Base-by-base conservation (phyloP, 2,113 vertebrate species). In the Candoia aspera region DNA sequence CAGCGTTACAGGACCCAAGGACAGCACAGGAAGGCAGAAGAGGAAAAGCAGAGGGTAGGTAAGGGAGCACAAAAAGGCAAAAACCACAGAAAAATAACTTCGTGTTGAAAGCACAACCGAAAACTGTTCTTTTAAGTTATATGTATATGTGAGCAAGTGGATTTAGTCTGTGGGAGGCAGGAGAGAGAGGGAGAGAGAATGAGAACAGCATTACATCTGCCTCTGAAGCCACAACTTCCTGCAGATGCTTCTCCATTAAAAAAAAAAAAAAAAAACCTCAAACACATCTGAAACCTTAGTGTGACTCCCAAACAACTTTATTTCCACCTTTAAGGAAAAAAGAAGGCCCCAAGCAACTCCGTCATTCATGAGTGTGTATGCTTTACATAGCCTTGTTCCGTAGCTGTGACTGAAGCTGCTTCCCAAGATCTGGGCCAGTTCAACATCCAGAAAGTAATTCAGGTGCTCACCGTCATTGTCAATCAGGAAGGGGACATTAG, bases 401-500 rank as follows among this genome's bases (percentile, higher is more conserved):
- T 17, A 79, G 33, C 73, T 42, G 73, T 21, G 19, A 33, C 15
- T 79, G 37, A 23, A 29, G 21, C 24, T 42, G 29, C 17, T 24
- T 6, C 23, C 19, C 12, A 84, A 19, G 84, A 54, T 89, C 23
- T 37, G 46, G 46, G 10, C 9, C 26, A 60, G 26, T 33, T 53
- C 26, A 26, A 42, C 33, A 57, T 26, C 23, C 26, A 58, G 33
- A 59, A 55, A 55, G 24, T 10, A 24, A 29, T 88, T 62, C 13
- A 55, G 58, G 23, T 33, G 60, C 98, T 98, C 96, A 99, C 99
- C 99, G 0, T 99, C 99, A 0, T 99, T 99, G 97, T 99, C 99
- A 2, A 99, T 99, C 93, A 99, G 98, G 88, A 99, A 99, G 94
- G 99, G 99, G 84, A 99, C 98, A 11, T 99, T 99, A 37, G 99